These are phyloP conservation scores for Hemaris fuciformis DNA, from an alignment of 2,888 invertebrate species.

Conservation along the genomic window DNA sequence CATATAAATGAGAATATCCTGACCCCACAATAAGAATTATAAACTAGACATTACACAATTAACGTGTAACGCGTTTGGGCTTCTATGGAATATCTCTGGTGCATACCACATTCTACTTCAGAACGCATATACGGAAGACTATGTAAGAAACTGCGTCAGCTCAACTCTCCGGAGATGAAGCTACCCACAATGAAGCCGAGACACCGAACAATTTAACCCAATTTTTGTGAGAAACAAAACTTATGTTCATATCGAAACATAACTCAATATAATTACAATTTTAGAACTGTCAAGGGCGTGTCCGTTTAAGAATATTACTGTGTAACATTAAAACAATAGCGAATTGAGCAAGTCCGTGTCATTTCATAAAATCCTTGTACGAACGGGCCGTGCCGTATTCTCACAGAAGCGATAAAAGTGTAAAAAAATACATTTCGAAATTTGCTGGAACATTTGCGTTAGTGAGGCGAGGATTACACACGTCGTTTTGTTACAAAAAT, in stretches of 20 bases:
- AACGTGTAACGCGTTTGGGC: no score
- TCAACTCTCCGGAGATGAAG: no score
- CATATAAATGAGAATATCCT: no score
- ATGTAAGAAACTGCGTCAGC: no score
- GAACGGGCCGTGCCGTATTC: conserved; percentile 48
- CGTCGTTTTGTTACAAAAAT: neutral
- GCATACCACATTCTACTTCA: no score
- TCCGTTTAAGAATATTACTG: conserved; percentile 27
- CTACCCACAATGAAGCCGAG: neutral
- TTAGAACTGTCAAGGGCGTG: conserved; percentile 44
- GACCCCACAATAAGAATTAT: no score
- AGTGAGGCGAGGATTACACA: neutral
- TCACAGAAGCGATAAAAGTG: conserved; percentile 50
- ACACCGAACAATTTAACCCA: conserved; percentile 7
- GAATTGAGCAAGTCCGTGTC: conserved; percentile 56
- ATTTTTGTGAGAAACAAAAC: conserved; percentile 29
- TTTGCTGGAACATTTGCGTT: neutral
- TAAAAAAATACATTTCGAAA: neutral
- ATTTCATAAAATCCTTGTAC: conserved; percentile 60
- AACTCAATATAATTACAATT: conserved; percentile 38
- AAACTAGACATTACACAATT: no score
- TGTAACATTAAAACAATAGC: conserved; percentile 55
- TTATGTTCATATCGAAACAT: conserved; percentile 39
- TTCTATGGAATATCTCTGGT: no score
- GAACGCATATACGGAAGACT: no score